phyloP scores from a whole-genome alignment of 2,113 vertebrate genomes.

The Kryptolebias marmoratus region DNA sequence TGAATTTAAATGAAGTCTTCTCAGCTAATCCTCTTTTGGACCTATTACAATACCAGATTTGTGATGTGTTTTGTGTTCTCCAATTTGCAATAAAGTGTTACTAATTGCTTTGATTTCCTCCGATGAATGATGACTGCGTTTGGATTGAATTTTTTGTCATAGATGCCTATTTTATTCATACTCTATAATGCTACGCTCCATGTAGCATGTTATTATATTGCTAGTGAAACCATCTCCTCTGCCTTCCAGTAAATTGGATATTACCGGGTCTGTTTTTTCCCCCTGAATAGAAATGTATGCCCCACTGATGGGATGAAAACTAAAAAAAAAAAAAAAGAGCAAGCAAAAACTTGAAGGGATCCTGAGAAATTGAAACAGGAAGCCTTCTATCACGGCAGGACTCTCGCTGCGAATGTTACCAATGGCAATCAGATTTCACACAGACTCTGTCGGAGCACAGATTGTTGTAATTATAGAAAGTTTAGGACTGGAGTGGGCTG shows the following conservation, averaged over 20 bases:
- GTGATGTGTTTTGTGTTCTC: conserved; percentile 67
- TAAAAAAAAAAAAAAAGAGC: conserved; percentile 55
- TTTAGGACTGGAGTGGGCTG: conserved; percentile 75
- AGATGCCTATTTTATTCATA: conserved; percentile 82
- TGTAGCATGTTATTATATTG: conserved; percentile 83
- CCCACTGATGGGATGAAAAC: conserved; percentile 72
- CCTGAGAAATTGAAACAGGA: conserved; percentile 80
- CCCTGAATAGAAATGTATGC: conserved; percentile 80
- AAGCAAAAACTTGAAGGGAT: conserved; percentile 72
- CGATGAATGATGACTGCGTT: conserved; percentile 80
- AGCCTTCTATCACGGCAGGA: conserved; percentile 71
- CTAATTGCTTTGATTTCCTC: conserved; percentile 84
- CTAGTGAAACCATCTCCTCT: conserved; percentile 79
- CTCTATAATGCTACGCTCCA: conserved; percentile 79
- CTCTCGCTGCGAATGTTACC: conserved; percentile 74
- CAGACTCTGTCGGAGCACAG: conserved; percentile 75
- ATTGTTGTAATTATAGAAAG: conserved; percentile 79
- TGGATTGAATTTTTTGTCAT: conserved; percentile 78
- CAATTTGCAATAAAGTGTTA: conserved; percentile 82
- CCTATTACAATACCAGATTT: conserved; percentile 63
- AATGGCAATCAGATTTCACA: conserved; percentile 79
- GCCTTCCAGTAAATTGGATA: conserved; percentile 83
- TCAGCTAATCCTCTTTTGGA: conserved; percentile 54
- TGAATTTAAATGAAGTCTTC: conserved; percentile 68
- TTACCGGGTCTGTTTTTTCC: conserved; percentile 81